Percentiles rank a stretch among this genome's conserved stretches.
These are phyloP conservation scores for Tigriopus japonicus DNA, from an alignment of 1,140 invertebrate species.

Conservation along the genomic window DNA sequence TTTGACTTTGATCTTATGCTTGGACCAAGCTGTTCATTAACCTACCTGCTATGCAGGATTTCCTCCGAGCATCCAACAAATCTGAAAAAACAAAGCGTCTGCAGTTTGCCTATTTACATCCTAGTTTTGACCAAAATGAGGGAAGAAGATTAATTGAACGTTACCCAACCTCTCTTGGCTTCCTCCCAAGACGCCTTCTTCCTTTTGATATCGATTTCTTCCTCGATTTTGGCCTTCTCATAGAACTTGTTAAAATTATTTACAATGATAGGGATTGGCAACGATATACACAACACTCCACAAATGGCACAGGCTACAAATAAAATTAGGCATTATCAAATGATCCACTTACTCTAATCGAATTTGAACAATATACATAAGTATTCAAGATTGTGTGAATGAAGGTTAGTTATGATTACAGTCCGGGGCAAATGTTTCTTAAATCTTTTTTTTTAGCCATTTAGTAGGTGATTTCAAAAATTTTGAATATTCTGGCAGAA, in stretches of 20 bases:
- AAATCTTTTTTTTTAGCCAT: no score
- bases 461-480: no score
- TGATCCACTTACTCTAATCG: no score
- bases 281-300: constrained; percentile 11
- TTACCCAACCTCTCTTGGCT: constrained; percentile 1
- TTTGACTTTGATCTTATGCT: not conserved
- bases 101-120: not conserved
- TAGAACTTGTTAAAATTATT: constrained; percentile 13
- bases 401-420: no score
- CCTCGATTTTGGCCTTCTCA: constrained; percentile 13
- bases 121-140: not conserved
- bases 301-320: constrained; percentile 13
- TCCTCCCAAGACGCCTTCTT: constrained; percentile 13
- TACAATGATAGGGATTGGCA: constrained; percentile 10
- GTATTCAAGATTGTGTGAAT: no score
- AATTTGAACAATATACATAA: no score
- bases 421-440: no score
- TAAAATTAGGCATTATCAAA: no score
- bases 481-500: no score
- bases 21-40: not conserved
- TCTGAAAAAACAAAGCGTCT: not conserved
- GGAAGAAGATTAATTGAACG: not conserved
- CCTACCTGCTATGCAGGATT: not conserved
- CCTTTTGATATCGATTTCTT: constrained; percentile 1
- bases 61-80: not conserved